Conservation (phyloP, 2,113 vertebrate genomes). For the Candoia aspera region DNA sequence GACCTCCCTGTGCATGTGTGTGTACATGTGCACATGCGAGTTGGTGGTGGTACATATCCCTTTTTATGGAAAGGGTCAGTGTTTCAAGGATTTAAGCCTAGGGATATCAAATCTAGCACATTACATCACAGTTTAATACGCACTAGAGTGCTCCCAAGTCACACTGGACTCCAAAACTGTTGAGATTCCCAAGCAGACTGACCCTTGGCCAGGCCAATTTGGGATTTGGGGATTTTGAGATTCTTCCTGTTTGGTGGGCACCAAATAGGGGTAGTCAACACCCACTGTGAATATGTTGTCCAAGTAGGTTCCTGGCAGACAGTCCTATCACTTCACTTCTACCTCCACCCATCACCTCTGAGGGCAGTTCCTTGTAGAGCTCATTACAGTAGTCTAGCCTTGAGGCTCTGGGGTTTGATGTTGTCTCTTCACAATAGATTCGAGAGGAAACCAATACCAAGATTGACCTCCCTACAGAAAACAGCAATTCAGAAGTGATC, state of each 20-base stretch:
- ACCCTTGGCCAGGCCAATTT: not conserved
- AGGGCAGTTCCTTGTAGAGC: not conserved
- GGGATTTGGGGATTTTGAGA: not conserved
- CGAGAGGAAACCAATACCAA: conserved; percentile 85
- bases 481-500: conserved; percentile 84
- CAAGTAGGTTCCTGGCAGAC: not conserved
- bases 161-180: not conserved
- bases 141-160: not conserved
- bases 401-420: conserved; percentile 6
- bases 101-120: not conserved
- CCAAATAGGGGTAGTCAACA: not conserved
- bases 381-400: not conserved
- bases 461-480: conserved; percentile 85
- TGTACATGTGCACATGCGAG: not conserved
- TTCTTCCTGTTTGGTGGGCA: not conserved
- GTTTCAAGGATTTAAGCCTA: not conserved
- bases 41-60: not conserved
- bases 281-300: not conserved
- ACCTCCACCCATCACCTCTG: too few relatives aligned
- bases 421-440: conserved; percentile 69
- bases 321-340: not conserved
- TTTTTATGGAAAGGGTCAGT: not conserved
- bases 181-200: not conserved
- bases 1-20: not conserved
- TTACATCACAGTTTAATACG: not conserved